Percentiles rank a stretch among this genome's conserved stretches.
Conservation (phyloP, 2,797 vertebrate species). For the Myotis pilosus region DNA sequence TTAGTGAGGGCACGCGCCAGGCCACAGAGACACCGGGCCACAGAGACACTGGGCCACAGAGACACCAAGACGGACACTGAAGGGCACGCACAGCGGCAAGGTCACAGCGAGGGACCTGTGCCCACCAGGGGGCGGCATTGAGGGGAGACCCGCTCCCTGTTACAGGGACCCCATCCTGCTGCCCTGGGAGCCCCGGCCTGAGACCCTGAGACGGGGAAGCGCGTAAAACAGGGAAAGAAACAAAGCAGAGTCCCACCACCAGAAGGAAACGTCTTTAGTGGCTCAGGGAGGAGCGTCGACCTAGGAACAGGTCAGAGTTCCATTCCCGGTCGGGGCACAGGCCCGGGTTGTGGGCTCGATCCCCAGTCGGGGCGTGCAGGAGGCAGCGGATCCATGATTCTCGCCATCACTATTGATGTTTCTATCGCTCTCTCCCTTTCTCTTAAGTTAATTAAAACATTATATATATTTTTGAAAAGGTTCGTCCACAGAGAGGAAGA, state of each 20-base stretch:
- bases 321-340: no score
- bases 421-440: no score
- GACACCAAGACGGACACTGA: constrained; percentile 54
- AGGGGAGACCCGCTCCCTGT: background rate
- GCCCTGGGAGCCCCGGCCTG: background rate
- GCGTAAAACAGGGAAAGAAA: background rate
- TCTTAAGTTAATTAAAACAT: no score
- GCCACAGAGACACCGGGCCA: no score
- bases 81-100: constrained; percentile 50
- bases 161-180: background rate
- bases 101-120: background rate
- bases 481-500: background rate
- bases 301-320: background rate
- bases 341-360: no score
- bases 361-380: no score
- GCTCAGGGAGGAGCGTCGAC: no score
- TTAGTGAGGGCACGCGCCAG: constrained; percentile 71
- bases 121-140: background rate
- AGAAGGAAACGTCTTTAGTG: background rate
- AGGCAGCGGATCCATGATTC: no score
- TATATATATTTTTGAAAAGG: no score
- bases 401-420: no score
- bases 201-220: background rate
- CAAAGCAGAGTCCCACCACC: background rate
- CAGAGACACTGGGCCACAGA: no score